Evolutionary conservation across 2,888 invertebrate species (phyloP).

Genomic region (Cremastobaeus sp.): DNA sequence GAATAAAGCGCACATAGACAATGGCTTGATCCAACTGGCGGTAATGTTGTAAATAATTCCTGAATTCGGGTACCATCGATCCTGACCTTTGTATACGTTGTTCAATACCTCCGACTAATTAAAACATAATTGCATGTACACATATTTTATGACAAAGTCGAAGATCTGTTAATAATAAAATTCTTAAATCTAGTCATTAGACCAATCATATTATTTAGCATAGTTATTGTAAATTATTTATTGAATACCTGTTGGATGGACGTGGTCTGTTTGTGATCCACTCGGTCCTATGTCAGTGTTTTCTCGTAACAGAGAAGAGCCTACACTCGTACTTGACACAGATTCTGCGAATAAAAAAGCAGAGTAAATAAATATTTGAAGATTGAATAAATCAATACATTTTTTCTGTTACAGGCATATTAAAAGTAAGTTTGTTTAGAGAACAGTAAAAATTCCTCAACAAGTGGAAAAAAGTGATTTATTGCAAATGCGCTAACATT

Average conservation of each 20-base stretch:
- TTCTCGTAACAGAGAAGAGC: conserved; percentile 73
- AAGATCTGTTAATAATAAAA: conserved; percentile 19
- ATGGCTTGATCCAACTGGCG: conserved; percentile 77
- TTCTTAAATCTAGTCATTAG: conserved; percentile 7
- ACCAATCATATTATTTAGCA: not conserved
- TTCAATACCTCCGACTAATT: conserved; percentile 11
- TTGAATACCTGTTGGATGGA: conserved; percentile 70
- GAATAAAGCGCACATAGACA: conserved; percentile 74
- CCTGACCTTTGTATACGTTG: conserved; percentile 33
- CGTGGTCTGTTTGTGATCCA: conserved; percentile 68
- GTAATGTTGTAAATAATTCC: conserved; percentile 62
- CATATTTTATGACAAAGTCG: conserved; percentile 7
- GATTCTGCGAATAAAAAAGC: conserved; percentile 67
- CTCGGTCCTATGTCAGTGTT: conserved; percentile 65
- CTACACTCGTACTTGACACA: conserved; percentile 73
- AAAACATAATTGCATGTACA: conserved; percentile 15
- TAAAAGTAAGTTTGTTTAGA: no score
- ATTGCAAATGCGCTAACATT: no score
- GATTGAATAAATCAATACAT: no score
- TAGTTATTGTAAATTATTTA: conserved; percentile 5
- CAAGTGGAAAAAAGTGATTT: no score
- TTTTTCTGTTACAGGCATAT: no score
- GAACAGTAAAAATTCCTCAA: no score
- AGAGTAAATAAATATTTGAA: no score
- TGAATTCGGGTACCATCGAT: conserved; percentile 33